phyloP scores from a whole-genome alignment of 2,113 vertebrate genomes.

The Rhinoderma darwinii region DNA sequence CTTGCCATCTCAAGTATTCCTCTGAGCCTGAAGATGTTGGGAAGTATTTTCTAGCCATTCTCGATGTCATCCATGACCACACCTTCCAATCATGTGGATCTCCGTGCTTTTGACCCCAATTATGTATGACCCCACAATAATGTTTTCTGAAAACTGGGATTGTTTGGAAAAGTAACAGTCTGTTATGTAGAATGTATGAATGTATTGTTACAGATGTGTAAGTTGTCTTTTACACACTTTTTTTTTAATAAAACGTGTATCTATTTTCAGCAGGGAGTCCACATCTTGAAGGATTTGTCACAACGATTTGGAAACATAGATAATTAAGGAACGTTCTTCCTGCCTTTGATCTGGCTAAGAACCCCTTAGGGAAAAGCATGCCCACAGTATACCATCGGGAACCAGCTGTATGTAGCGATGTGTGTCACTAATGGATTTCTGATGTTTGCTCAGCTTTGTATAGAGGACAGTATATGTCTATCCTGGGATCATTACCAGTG shows the following conservation, averaged over 20 bases:
- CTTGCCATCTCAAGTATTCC: neutral
- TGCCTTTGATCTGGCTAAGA: constrained; percentile 27
- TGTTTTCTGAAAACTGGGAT: neutral
- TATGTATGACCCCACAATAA: neutral
- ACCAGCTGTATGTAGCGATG: neutral
- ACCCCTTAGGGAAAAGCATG: neutral
- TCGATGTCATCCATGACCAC: too few relatives aligned
- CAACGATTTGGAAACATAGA: neutral
- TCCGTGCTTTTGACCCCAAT: neutral
- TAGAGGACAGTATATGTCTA: neutral
- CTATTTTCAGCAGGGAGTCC: constrained; percentile 1
- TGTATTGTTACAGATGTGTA: neutral
- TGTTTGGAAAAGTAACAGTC: neutral
- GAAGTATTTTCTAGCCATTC: neutral
- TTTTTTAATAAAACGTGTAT: neutral
- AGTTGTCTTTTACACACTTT: neutral
- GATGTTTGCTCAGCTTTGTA: neutral
- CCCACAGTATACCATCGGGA: neutral
- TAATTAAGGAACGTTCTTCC: constrained; percentile 7
- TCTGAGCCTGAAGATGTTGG: too few relatives aligned
- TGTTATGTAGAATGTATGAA: neutral
- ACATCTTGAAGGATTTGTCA: constrained; percentile 29
- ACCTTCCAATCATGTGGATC: neutral
- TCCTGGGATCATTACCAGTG: neutral
- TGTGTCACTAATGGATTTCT: constrained; percentile 6